These are phyloP conservation scores for Aplochiton taeniatus DNA, from an alignment of 2,797 vertebrate species.

Conservation along the genomic window DNA sequence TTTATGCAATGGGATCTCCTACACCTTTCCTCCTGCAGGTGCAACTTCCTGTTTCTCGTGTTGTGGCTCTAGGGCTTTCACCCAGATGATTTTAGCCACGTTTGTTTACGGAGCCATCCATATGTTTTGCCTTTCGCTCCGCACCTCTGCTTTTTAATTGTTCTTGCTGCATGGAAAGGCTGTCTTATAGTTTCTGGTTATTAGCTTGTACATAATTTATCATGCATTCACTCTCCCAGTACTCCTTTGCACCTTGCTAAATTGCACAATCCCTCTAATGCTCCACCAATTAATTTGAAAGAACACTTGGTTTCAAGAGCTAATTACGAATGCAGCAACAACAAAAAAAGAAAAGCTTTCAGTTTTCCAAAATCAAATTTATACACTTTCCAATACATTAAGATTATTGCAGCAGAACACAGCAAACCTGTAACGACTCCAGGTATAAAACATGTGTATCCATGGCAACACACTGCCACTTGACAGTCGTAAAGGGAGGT, in stretches of 20 bases:
- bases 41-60: too few species aligned
- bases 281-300: slow-evolving; percentile 11
- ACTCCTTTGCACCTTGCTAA: neutral
- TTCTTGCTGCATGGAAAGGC: neutral
- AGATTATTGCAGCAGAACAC: neutral
- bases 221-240: neutral
- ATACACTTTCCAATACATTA: neutral
- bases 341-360: neutral
- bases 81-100: neutral
- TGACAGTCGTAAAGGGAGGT: neutral
- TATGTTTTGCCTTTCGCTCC: neutral
- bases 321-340: slow-evolving; percentile 1
- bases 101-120: neutral
- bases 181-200: neutral
- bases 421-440: too few species aligned
- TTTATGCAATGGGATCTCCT: too few species aligned
- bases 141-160: neutral
- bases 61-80: too few species aligned
- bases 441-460: neutral
- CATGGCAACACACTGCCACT: neutral
- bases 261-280: slow-evolving; percentile 1
- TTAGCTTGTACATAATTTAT: neutral
- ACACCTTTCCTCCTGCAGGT: too few species aligned
- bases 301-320: neutral
- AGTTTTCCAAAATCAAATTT: neutral